phyloP scores from a whole-genome alignment of 2,888 invertebrate genomes.

The Drosophila aldrichi region DNA sequence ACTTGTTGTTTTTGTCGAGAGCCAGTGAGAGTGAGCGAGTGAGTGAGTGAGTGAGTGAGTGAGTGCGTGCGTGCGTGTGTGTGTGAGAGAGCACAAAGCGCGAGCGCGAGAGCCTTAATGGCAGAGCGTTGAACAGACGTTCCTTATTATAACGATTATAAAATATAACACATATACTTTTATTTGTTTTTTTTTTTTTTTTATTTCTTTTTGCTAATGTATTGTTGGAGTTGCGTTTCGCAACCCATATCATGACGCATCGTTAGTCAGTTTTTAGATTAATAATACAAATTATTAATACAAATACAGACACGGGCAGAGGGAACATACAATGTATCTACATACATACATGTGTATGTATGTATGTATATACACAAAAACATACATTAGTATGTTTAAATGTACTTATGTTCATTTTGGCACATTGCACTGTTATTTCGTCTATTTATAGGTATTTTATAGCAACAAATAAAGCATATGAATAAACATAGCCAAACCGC shows the following conservation, averaged over 20 bases:
- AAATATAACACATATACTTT: slow-evolving; percentile 9
- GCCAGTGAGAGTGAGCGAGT: slow-evolving; percentile 3
- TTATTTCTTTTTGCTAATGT: slow-evolving; percentile 28
- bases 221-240: slow-evolving; percentile 30
- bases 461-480: slow-evolving; percentile 23
- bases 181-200: slow-evolving; percentile 28
- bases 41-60: not conserved
- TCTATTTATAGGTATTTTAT: slow-evolving; percentile 63
- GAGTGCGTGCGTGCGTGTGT: not conserved
- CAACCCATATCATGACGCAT: slow-evolving; percentile 60
- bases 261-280: slow-evolving; percentile 38
- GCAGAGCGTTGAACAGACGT: slow-evolving; percentile 24
- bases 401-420: slow-evolving; percentile 50
- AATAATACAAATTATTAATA: slow-evolving; percentile 22
- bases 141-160: slow-evolving; percentile 32
- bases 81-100: slow-evolving; percentile 33
- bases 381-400: not conserved
- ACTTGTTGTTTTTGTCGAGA: slow-evolving; percentile 27
- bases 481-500: slow-evolving; percentile 33
- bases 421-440: slow-evolving; percentile 69
- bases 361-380: not conserved
- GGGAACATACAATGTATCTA: slow-evolving; percentile 13
- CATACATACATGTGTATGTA: not conserved
- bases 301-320: not conserved
- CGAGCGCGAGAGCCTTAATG: slow-evolving; percentile 57